Evolutionary conservation across 2,797 vertebrate species (phyloP).

Genomic region (Sciurus carolinensis): DNA sequence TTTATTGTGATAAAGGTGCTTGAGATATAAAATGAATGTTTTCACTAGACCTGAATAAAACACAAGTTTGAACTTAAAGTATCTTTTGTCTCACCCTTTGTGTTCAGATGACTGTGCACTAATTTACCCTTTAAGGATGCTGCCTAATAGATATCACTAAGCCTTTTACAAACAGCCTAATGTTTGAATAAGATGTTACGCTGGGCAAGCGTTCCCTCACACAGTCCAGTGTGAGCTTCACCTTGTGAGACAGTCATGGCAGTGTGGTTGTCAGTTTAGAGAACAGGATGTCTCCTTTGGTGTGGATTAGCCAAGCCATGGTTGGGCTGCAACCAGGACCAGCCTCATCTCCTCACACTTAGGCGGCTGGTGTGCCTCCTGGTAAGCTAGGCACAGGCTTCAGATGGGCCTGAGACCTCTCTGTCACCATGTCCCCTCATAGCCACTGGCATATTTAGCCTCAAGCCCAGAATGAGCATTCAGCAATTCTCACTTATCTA

Average conservation of each 20-base stretch:
- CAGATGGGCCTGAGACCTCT: not conserved
- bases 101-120: not conserved
- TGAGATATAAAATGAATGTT: not conserved
- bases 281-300: not conserved
- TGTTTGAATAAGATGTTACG: constrained; percentile 42
- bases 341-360: rapidly evolving
- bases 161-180: constrained; percentile 17
- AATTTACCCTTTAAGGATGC: constrained; percentile 29
- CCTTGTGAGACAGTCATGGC: not conserved
- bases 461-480: not conserved
- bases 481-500: not conserved
- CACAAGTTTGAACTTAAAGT: not conserved
- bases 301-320: rapidly evolving
- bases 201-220: constrained; percentile 52
- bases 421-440: not conserved
- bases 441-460: not conserved
- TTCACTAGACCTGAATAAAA: not conserved
- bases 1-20: not conserved
- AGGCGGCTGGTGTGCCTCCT: not conserved
- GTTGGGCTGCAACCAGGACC: not conserved
- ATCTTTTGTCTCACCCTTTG: not conserved
- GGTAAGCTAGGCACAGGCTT: not conserved
- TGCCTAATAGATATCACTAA: constrained; percentile 49
- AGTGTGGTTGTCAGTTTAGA: not conserved
- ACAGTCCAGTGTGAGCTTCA: constrained; percentile 49